Evolutionary conservation across 2,797 vertebrate genomes (phyloP), one percentile per base, ranked within the genome.

Genomic region (Diglossa cyanea): DNA sequence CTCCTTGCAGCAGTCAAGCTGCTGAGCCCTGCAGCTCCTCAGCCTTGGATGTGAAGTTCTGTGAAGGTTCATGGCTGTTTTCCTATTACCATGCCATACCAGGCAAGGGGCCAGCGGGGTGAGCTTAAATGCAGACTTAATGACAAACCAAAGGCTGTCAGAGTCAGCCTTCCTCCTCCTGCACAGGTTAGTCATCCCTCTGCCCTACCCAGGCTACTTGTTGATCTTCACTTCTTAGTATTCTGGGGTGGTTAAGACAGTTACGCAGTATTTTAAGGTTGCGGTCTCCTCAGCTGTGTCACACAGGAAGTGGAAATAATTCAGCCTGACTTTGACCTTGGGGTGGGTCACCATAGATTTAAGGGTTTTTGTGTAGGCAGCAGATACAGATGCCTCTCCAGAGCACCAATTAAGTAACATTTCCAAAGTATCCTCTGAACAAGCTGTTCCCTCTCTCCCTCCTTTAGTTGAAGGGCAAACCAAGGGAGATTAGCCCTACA

Each of bases 1-100:
- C 16, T 62, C 5, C 37, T 44, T 23, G 25, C n/a, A 35, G 44
- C 16, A 19, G 30, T 10, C 0, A 0, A 55, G 37, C 4, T 61
- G 53, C 35, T 10, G 26, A 66, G 35, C 25, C 33, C n/a, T 4
- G 7, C 2, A 1, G 54, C 50, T 67, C 12, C 37, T 55, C 21
- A 54, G 50, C 37, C 35, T 61, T 30, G 44, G 13, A 48, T 60
- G 28, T 55, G 40, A 66, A 45, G 9, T 42, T 91, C 33, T 51
- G 40, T 35, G 18, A 8, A 48, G n/a, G 31, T 55, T 86, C 74
- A 30, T 15, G 17, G 50, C 37, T 85, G 35, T 23, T 31, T 72
- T 67, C 25, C 21, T 67, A 26, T 55, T 67, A n/a, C 8, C 4
- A 7, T 89, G 44, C 10, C 50, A 72, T n/a, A 50, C 4, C 2